Percentiles rank a stretch among this genome's conserved stretches.
These are phyloP conservation scores for Alces alces DNA, from an alignment of 2,113 vertebrate species.

Conservation along the genomic window DNA sequence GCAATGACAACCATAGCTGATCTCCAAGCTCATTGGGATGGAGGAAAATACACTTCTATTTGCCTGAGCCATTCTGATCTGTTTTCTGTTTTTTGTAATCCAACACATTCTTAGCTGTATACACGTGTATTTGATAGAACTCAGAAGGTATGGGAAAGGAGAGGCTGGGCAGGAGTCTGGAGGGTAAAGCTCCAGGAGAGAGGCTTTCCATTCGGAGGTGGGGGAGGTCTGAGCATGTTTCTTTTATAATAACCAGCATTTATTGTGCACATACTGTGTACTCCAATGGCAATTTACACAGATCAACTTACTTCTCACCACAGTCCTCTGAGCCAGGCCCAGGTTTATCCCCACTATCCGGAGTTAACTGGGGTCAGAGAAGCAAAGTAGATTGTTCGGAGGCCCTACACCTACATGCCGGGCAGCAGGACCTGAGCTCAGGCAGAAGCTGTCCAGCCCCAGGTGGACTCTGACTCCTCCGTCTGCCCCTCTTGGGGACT, in stretches of 20 bases:
- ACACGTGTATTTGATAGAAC: neutral
- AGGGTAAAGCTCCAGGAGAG: neutral
- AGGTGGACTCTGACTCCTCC: neutral
- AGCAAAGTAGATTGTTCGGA: neutral
- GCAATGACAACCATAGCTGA: neutral
- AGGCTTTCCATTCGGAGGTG: neutral
- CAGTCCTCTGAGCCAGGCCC: neutral
- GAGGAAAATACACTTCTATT: neutral
- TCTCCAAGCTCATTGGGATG: neutral
- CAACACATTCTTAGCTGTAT: neutral
- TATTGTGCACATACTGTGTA: neutral
- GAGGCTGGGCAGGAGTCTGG: neutral
- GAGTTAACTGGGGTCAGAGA: neutral
- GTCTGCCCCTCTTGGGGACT: neutral
- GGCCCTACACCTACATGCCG: accelerated
- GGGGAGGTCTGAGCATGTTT: neutral
- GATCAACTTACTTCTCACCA: neutral
- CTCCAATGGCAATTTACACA: neutral
- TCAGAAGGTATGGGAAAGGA: neutral
- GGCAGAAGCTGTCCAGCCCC: neutral
- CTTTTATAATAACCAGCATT: neutral
- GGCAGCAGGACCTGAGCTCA: neutral
- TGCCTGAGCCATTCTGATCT: neutral
- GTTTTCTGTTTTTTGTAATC: neutral
- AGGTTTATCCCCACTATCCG: accelerated